Evolutionary conservation across 1,140 invertebrate genomes (phyloP), one percentile per base, ranked within the genome.

Genomic region (Sitophilus oryzae): DNA sequence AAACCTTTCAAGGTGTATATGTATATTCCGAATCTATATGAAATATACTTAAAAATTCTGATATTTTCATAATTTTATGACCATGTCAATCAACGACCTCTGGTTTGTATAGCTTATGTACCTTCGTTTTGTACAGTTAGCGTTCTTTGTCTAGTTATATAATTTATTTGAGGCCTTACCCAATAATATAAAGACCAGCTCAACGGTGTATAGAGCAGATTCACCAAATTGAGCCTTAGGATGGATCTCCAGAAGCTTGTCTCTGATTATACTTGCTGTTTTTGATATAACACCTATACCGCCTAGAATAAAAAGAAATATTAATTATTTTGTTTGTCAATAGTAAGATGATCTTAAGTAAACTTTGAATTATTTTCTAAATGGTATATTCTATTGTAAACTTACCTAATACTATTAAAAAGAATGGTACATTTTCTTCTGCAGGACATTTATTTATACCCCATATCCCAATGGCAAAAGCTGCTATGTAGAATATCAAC

Each of bases 351-450:
- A 37, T 6, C n/a, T 37, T 14, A 14, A 35, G n/a, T 23, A 22
- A 4, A 8, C 15, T 5, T 20, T 35, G 34, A 15, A 20, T 6
- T 10, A 30, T 9, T 18, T 0, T 36, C 18, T 19, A 18, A 21
- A 23, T 36, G 3, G 20, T 8, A 20, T 15, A 19, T 8, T 22
- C 3, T 23, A 1, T 6, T 21, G 34, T 11, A n/a, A 35, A 52
- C 38, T 60, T 55, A 70, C 68, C 68, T 49, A 57, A 62, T 8
- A 65, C 64, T 36, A 67, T 68, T 18, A 70, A 38, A 36, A 66
- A 70, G 16, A 70, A 49, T 18, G 68, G 66, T 42, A 70, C 65
- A 43, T 66, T 50, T 9, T 60, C 57, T 18, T 65, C 58, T 10
- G 57, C 58, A 9, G 64, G 59, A 52, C 68, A 70, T 44, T 62